Percentiles rank a stretch among this genome's conserved stretches.
phyloP scores from a whole-genome alignment of 1,140 invertebrate genomes.

The Drosophila lowei region DNA sequence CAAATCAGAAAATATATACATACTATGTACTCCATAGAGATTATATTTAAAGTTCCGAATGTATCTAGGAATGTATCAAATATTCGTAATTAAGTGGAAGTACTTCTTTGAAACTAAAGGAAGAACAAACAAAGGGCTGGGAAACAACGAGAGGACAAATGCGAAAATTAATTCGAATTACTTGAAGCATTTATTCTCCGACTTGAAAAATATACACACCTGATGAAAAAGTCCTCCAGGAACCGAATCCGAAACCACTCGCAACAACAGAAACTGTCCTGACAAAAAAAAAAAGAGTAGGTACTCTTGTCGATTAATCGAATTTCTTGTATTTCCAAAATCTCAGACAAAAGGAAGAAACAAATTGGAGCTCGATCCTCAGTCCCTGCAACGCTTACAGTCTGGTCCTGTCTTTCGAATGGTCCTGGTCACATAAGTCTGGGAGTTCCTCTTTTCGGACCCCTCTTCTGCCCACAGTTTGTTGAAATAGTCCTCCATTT shows the following conservation, averaged over 20 bases:
- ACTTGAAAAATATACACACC: slow-evolving; percentile 5
- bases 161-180: slow-evolving; percentile 19
- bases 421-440: neutral
- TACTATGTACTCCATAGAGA: no score
- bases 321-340: no score
- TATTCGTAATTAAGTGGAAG: no score
- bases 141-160: neutral
- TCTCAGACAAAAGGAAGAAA: neutral
- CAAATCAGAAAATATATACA: no score
- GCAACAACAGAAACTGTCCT: slow-evolving; percentile 12
- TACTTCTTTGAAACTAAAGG: no score
- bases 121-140: no score
- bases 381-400: slow-evolving; percentile 10
- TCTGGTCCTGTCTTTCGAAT: slow-evolving; percentile 8
- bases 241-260: neutral
- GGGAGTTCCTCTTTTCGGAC: slow-evolving; percentile 42
- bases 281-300: no score
- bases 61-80: no score
- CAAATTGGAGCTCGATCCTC: neutral
- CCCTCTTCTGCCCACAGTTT: slow-evolving; percentile 63
- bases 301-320: no score
- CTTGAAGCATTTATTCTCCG: slow-evolving; percentile 3
- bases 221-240: neutral
- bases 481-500: slow-evolving; percentile 65
- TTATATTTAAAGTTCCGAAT: no score